Percentiles rank a stretch among this genome's conserved stretches.
Conservation (phyloP, 2,113 vertebrate species). For the Tylochromis polylepis region DNA sequence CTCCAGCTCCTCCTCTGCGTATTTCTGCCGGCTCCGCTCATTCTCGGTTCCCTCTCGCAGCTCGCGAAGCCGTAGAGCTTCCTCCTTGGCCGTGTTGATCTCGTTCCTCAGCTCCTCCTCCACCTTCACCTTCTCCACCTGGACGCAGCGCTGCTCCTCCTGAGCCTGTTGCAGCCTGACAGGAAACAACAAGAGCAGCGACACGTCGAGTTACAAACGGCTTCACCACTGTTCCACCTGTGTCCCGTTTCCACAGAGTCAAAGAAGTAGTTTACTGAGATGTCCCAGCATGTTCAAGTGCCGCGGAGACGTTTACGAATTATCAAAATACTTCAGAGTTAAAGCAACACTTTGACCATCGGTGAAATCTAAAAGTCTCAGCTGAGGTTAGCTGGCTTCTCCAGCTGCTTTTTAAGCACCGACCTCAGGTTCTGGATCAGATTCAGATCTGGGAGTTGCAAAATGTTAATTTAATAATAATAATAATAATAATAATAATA, state of each 20-base stretch:
- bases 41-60: conserved; percentile 86
- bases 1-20: conserved; percentile 91
- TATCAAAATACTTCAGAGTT: neutral
- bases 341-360: neutral
- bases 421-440: neutral
- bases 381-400: neutral
- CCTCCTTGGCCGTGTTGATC: conserved; percentile 86
- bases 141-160: conserved; percentile 87
- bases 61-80: conserved; percentile 83
- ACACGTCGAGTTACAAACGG: neutral
- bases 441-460: neutral
- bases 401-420: fast-evolving
- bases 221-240: neutral
- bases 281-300: neutral
- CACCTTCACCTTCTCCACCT: conserved; percentile 89
- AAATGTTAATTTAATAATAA: neutral
- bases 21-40: conserved; percentile 86
- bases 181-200: neutral
- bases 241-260: neutral
- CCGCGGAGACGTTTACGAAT: neutral
- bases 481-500: neutral
- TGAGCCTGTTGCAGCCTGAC: conserved; percentile 88
- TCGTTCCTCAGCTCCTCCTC: conserved; percentile 88
- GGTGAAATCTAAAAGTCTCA: neutral
- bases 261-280: neutral